Conservation (phyloP, 2,797 vertebrate genomes). For the Salarias fasciatus region DNA sequence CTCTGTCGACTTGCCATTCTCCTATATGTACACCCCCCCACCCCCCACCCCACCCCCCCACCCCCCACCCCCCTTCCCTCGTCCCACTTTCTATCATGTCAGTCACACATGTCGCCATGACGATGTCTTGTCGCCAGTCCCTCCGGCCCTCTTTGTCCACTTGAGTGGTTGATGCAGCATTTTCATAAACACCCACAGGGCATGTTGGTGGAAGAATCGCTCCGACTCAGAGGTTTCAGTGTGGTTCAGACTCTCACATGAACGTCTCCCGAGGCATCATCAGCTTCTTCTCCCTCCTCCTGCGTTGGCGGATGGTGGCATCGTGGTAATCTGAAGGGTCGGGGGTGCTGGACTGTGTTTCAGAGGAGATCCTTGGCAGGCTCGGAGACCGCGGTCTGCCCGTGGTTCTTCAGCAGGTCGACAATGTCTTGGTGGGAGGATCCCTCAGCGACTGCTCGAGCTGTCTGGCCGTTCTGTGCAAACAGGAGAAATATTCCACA, state of each 20-base stretch:
- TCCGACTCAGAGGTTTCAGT: constrained; percentile 24
- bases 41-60: no score
- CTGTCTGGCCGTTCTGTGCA: constrained; percentile 78
- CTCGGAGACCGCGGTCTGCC: constrained; percentile 40
- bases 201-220: constrained; percentile 58
- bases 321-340: neutral
- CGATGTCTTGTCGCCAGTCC: constrained; percentile 25
- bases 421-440: constrained; percentile 79
- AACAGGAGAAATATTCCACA: constrained; percentile 9
- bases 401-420: constrained; percentile 75
- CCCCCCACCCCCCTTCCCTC: neutral
- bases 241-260: constrained; percentile 6
- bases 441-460: constrained; percentile 71
- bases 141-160: constrained; percentile 36
- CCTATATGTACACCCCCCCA: constrained; percentile 28
- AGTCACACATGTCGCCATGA: constrained; percentile 30
- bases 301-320: constrained; percentile 1
- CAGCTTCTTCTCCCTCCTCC: constrained; percentile 33
- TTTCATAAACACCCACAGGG: constrained; percentile 45
- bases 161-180: constrained; percentile 64
- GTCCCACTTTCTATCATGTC: constrained; percentile 20
- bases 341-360: constrained; percentile 28
- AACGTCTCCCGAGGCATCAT: constrained; percentile 1
- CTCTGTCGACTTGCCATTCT: constrained; percentile 18
- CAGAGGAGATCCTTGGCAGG: constrained; percentile 60